Base-by-base conservation (phyloP, 1,140 invertebrate species). In the Atta texana region DNA sequence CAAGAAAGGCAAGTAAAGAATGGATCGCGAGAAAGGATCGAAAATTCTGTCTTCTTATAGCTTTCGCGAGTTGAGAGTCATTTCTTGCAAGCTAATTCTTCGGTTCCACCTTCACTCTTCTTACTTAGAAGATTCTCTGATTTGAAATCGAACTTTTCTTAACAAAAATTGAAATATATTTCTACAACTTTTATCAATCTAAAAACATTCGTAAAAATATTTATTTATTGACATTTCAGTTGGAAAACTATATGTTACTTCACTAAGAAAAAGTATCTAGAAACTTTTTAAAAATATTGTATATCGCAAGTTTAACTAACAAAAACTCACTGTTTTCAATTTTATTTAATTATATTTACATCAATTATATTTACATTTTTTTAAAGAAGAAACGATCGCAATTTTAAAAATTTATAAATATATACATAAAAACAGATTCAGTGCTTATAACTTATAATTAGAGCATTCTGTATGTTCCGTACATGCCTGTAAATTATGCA, bases 41-140 rank as follows among this genome's bases (percentile, higher is more conserved):
- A 21, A 81, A 86, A 78, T 49, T 61, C n/a, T 51, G 49, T 21
- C 21, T 53, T 78, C 57, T 81, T 18, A n/a, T 71, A 21, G 31
- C 24, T 49, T 64, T 57, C 82, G 75, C 68, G n/a, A n/a, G 44
- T 74, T 1, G 87, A 75, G 49, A 34, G 57, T 12, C n/a, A 64
- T 77, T 87, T 86, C 51, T 71, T 57, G n/a, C 71, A 28, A n/a
- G 4, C 31, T 55, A 84, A 89, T 49, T 80, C 39, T 61, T 49
- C 24, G 21, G 2, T 74, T 49, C 24, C 10, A n/a, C 6, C 8
- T 53, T 57, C 10, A 18, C 16, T 44, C 12, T 28, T 59, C 18
- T 28, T 71, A 10, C 4, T 78, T 78, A n/a, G 5, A 24, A 21
- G 2, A 49, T 59, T 28, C 34, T 57, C 12, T 49, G 21, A 31